A percentile compares a stretch with the other conserved stretches of the same genome.
phyloP scores from a whole-genome alignment of 23 tunicate genomes.

The Halocynthia roretzi region DNA sequence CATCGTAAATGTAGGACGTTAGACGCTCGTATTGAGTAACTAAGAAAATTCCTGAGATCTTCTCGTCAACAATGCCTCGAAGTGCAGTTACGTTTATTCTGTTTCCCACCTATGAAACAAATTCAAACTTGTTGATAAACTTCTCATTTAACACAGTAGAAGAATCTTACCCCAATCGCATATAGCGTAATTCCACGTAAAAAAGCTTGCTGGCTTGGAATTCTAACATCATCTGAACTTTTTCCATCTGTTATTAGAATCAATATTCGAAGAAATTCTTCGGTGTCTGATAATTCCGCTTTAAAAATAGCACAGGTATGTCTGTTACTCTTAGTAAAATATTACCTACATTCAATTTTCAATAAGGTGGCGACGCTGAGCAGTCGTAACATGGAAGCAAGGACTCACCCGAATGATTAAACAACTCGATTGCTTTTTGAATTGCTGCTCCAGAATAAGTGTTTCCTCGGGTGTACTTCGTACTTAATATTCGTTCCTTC shows the following conservation, averaged over 20 bases:
- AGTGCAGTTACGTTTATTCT: background rate
- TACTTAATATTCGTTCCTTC: background rate
- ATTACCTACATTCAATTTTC: no score
- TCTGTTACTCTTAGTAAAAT: no score
- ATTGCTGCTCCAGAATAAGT: slow-evolving; percentile 9
- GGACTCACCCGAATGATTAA: background rate
- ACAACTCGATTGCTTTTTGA: background rate
- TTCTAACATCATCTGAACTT: background rate
- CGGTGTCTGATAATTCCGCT: no score
- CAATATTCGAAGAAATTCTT: background rate
- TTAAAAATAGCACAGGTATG: no score
- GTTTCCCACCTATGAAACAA: background rate
- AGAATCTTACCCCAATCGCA: slow-evolving; percentile 10
- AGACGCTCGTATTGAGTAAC: background rate
- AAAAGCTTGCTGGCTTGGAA: background rate
- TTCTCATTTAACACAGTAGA: background rate
- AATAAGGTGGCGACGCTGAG: no score
- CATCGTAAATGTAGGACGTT: background rate
- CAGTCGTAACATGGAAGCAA: no score
- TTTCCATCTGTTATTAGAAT: slow-evolving; percentile 5
- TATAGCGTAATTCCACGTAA: background rate
- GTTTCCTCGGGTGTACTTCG: slow-evolving; percentile 12
- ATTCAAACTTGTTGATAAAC: background rate
- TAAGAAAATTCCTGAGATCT: background rate
- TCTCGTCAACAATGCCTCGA: background rate